phyloP scores from a whole-genome alignment of 30 jellyfish, hydroid and myxozoan genomes.

The Hydra vulgaris region DNA sequence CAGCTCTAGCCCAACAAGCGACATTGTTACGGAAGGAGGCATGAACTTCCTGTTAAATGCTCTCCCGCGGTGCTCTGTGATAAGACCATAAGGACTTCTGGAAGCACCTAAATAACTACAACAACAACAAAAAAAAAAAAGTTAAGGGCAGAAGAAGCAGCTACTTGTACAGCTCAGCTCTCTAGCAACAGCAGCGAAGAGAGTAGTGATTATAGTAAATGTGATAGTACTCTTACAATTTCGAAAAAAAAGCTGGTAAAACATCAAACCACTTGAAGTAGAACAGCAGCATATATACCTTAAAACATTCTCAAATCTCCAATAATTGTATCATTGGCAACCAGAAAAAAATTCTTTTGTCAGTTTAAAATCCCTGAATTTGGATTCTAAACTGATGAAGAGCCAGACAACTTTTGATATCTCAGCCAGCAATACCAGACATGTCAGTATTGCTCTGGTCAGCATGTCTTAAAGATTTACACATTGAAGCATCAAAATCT shows the following conservation, averaged over 20 bases:
- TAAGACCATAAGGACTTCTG: too few species aligned
- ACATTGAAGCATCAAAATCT: neutral
- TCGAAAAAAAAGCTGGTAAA: neutral
- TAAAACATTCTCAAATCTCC: neutral
- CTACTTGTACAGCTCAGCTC: neutral
- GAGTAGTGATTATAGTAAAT: neutral
- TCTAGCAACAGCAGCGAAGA: neutral
- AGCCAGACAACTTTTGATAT: neutral
- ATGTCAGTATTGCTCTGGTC: neutral
- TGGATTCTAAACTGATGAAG: neutral
- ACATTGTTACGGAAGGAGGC: too few species aligned
- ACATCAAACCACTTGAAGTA: neutral
- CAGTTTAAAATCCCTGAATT: neutral
- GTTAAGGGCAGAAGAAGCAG: neutral
- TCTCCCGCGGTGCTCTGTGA: too few species aligned
- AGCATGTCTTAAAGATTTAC: neutral
- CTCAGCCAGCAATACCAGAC: neutral
- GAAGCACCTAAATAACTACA: too few species aligned
- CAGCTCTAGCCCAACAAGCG: too few species aligned
- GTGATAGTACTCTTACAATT: neutral
- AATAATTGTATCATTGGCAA: neutral
- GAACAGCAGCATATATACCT: neutral
- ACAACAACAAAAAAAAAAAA: neutral
- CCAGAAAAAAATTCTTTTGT: neutral
- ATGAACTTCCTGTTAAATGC: too few species aligned